phyloP scores from a whole-genome alignment of 2,113 vertebrate genomes.

The Chionomys nivalis region DNA sequence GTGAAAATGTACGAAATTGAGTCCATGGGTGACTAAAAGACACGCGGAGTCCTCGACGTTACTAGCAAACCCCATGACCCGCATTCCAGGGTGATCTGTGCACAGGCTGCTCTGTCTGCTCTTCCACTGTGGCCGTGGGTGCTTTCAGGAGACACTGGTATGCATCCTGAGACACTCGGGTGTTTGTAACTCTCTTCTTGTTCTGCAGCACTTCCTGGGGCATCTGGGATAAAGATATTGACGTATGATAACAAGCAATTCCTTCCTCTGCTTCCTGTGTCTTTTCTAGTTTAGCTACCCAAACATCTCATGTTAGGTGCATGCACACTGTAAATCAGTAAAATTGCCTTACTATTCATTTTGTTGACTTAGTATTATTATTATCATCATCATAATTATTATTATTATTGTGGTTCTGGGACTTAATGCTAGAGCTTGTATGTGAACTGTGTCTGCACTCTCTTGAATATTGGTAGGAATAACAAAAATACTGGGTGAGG shows the following conservation, averaged over 20 bases:
- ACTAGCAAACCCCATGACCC: not conserved
- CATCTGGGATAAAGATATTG: constrained; percentile 86
- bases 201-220: constrained; percentile 90
- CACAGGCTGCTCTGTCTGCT: not conserved
- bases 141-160: not conserved
- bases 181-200: not conserved
- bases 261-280: constrained; percentile 88
- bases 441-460: not conserved
- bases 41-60: not conserved
- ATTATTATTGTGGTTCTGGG: not conserved
- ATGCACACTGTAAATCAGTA: constrained; percentile 93
- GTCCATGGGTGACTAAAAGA: not conserved
- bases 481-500: not conserved
- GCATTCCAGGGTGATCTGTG: not conserved
- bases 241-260: constrained; percentile 81
- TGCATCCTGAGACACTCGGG: not conserved
- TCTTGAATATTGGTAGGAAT: constrained; percentile 83
- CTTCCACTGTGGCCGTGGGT: not conserved
- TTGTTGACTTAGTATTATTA: constrained; percentile 81
- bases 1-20: constrained; percentile 21
- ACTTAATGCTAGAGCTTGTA: not conserved
- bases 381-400: not conserved
- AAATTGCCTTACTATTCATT: constrained; percentile 85
- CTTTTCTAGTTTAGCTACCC: constrained; percentile 89
- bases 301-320: constrained; percentile 89